Evolutionary conservation across 2,888 invertebrate species (phyloP), one percentile per base, ranked within the genome.

Genomic region (Sialis fuliginosa): DNA sequence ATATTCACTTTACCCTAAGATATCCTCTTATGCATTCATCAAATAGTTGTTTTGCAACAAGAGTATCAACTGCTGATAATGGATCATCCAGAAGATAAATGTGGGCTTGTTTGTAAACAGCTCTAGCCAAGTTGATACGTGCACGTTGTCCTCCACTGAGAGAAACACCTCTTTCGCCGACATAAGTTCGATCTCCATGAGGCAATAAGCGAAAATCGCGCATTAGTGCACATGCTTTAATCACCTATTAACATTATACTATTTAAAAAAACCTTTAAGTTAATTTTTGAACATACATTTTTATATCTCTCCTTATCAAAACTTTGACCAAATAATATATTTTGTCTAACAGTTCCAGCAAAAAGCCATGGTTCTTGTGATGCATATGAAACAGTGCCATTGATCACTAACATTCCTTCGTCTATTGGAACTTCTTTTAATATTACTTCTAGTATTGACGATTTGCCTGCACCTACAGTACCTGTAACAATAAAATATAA

Each of bases 111-210:
- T 74, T 75, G 58, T 86, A 87, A 42, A 86, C 65, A 1, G 82
- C 77, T 57, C 86, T 69, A 0, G 83, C 85, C 43, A 90, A 66
- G 61, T 82, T 84, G 33, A 90, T 75, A 52, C 89, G 71, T 1
- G 87, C 85, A 60, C 78, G 77, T 64, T 89, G 89, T 7, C 88
- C 88, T n/a, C 87, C 87, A 37, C 85, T 86, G 9, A 90, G 64
- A 31, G 81, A 79, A 1, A 81, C 74, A 6, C 89, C 89, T 44
- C 82, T 71, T 56, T 90, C 88, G 5, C 87, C 87, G 1, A 89
- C 81, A 46, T 83, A 62, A 0, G 85, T 85, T 54, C 73, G 64
- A 58, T 89, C 89, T 5, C 84, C 84, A 53, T 77, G 70, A 0
- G 83, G 79, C 53, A 90, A 74, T 53, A 80, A 72, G 49, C 75